Percentiles rank a stretch among this genome's conserved stretches.
These are phyloP conservation scores for Sisor rabdophorus DNA, from an alignment of 2,113 vertebrate species.

Conservation along the genomic window DNA sequence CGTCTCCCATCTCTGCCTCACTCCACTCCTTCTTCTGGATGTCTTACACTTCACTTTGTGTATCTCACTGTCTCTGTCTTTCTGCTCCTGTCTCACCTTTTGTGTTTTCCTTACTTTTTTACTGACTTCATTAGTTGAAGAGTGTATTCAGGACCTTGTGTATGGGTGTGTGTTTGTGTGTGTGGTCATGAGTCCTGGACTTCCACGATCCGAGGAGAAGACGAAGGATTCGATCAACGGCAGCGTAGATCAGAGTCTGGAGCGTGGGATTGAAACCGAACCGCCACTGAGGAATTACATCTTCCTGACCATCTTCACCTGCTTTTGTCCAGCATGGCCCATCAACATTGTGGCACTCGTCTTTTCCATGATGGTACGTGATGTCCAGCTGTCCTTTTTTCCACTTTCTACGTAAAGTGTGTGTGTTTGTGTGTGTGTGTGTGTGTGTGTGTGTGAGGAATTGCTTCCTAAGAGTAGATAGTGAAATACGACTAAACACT, in stretches of 20 bases:
- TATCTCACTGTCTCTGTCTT: conserved; percentile 20
- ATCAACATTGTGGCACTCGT: conserved; percentile 82
- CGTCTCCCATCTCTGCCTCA: conserved; percentile 43
- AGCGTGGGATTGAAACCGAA: conserved; percentile 52
- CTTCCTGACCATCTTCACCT: conserved; percentile 77
- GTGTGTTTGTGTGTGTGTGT: too few relatives aligned
- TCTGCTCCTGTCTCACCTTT: conserved; percentile 34
- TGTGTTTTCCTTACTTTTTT: background rate
- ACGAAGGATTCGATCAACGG: conserved; percentile 68
- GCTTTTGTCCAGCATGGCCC: conserved; percentile 82
- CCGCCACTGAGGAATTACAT: conserved; percentile 72
- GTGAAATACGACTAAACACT: conserved; percentile 42
- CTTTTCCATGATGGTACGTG: conserved; percentile 81
- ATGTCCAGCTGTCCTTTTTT: background rate
- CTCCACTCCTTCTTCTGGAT: conserved; percentile 22
- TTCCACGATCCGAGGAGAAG: conserved; percentile 65
- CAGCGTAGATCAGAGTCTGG: conserved; percentile 67
- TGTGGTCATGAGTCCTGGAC: conserved; percentile 67
- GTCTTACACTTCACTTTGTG: conserved; percentile 37
- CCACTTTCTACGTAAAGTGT: too few relatives aligned
- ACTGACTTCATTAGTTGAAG: background rate
- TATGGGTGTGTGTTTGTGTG: background rate
- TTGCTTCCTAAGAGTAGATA: conserved; percentile 2
- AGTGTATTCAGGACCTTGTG: background rate
- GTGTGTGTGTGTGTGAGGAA: too few relatives aligned